Evolutionary conservation across 1,140 invertebrate genomes (phyloP), one percentile per base, ranked within the genome.

Genomic region (Tachypleus tridentatus): DNA sequence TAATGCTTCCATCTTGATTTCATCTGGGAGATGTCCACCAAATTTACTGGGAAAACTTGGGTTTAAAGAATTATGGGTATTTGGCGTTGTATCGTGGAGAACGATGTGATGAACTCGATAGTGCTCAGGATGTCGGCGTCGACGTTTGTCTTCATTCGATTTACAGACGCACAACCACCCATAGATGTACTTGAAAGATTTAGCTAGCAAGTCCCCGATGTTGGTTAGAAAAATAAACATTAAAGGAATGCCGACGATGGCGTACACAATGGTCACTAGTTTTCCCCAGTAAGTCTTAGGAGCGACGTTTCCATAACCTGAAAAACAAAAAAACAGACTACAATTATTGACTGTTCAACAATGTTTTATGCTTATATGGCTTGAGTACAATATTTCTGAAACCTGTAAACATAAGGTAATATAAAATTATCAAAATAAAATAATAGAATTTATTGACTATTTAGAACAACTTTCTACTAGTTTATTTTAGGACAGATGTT

Each of bases 181-280:
- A 76, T 89, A 91, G 5, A 82, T 81, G 70, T 83, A 82, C 71
- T 87, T 82, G 66, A 89, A 85, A 4, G 84, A 81, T 51, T 84
- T 81, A 49, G 89, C 89, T 63, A 92, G 79, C 57, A 87, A 80
- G 29, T 85, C 84, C 3, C 91, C 91, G 59, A 93, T 81, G 70
- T 91, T 91, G 4, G 89, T 90, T 59, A 94, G 78, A 76, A 89
- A 93, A 58, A 93, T 83, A 60, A 94, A 79, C 79, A 92, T 91
- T 52, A 94, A 75, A 1, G 91, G 91, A 29, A 93, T 89, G 3
- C 91, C 89, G 54, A 83, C 75, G 71, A 84, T 79, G 2, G 91
- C 90, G 75, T 94, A 95, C 6, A 91, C 77, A 70, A 95, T 92
- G 3, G 90, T 92, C 3, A 88, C 83, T 52, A 91, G 80, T 73